Conservation (phyloP, 2,113 vertebrate genomes). For the Cavia aperea region DNA sequence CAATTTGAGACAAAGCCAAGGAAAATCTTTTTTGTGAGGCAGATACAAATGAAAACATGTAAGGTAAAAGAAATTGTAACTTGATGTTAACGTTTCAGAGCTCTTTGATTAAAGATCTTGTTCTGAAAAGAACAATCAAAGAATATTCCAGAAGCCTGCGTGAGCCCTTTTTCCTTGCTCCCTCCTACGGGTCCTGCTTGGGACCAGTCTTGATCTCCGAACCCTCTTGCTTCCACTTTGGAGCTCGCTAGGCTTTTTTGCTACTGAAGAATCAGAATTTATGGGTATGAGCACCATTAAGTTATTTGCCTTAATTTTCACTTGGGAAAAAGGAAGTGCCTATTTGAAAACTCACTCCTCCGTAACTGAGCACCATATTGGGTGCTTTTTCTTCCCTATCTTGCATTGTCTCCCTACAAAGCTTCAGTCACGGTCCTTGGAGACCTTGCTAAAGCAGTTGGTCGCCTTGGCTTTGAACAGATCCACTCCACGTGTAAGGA, state of each 20-base stretch:
- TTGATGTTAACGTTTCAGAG: not conserved
- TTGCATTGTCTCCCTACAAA: accelerated
- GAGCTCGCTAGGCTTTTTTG: not conserved
- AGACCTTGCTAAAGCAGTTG: not conserved
- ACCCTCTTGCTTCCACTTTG: not conserved
- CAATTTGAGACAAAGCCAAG: not conserved
- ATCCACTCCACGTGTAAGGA: accelerated
- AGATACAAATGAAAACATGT: not conserved
- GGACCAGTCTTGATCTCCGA: not conserved
- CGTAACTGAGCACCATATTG: accelerated
- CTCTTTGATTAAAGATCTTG: not conserved
- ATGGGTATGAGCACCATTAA: not conserved
- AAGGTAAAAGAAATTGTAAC: not conserved
- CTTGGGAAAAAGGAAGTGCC: not conserved
- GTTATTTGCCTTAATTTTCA: not conserved
- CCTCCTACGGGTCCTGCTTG: accelerated
- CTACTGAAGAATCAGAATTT: not conserved
- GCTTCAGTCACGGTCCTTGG: not conserved
- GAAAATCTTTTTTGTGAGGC: not conserved
- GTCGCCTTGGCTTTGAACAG: not conserved
- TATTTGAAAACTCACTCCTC: not conserved
- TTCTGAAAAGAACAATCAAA: not conserved
- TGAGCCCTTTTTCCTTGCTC: not conserved
- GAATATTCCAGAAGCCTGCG: not conserved
- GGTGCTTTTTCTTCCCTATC: not conserved